Evolutionary conservation across 1,140 invertebrate species (phyloP), one percentile per base, ranked within the genome.

Genomic region (Elysia chlorotica): DNA sequence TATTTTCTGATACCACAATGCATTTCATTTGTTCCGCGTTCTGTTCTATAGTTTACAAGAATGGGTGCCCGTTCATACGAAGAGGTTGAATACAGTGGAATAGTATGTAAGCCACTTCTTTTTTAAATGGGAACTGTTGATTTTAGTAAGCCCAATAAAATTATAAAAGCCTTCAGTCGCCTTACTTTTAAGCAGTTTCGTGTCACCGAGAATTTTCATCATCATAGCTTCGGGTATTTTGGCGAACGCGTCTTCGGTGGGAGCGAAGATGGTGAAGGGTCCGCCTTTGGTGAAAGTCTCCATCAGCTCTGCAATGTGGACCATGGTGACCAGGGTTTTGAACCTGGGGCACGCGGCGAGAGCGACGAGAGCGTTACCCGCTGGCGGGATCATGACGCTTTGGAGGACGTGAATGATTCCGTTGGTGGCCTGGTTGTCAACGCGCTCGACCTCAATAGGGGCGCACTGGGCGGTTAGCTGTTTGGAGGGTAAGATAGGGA

Each of bases 261-360:
- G 94, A 2, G 94, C 94, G 82, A 95, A 95, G 23, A 96, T 88
- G 0, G 94, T 95, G 85, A 93, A 94, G 0, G 93, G 86, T 0
- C 88, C 88, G 14, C 57, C 35, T 31, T 67, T 74, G 75, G 54
- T 3, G 62, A 30, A 36, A 19, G 10, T 5, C 6, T 1, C 31
- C 21, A 68, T 71, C 2, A 83, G 66, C 2, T 68, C 72, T 25
- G 80, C 75, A 17, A 28, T 56, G 33, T 75, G 68, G 2, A 85
- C 71, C 6, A 77, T 73, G 2, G 73, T 57, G 4, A 65, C 62
- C 0, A 85, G 65, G 17, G 75, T 79, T 10, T 65, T 74, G 59
- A 87, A 81, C 2, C 79, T 78, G 0, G 84, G 82, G 3, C 79
- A 82, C 10, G 76, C 78, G 10, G 76, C 35, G 0, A 85, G 70